Conservation (phyloP, 2,113 vertebrate species). For the Ctenodactylus gundi region DNA sequence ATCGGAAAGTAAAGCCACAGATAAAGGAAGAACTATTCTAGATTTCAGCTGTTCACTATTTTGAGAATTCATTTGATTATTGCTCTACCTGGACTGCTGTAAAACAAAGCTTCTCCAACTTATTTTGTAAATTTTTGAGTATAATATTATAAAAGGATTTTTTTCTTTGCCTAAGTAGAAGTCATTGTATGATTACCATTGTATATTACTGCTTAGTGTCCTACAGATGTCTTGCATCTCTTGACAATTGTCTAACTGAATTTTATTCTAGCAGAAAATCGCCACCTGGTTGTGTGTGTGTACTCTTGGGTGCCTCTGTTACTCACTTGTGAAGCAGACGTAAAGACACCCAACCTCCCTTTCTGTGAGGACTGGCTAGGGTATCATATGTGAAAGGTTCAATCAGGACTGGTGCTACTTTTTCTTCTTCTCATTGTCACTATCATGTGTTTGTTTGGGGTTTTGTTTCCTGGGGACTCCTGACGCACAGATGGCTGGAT, state of each 20-base stretch:
- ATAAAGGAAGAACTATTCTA: not conserved
- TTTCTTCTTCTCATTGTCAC: not conserved
- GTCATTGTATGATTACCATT: not conserved
- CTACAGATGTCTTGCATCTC: not conserved
- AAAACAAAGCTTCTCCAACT: not conserved
- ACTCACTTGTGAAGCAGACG: not conserved
- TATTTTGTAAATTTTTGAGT: slow-evolving; percentile 35
- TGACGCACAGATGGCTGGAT: not conserved
- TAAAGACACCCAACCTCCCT: not conserved
- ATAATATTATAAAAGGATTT: not conserved
- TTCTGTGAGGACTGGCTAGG: not conserved
- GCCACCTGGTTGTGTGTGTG: not conserved
- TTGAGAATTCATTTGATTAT: slow-evolving; percentile 11
- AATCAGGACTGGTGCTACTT: not conserved
- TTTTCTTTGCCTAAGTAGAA: not conserved
- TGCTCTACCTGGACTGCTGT: slow-evolving; percentile 25
- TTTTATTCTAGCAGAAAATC: not conserved
- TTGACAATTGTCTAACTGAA: not conserved
- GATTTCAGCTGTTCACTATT: slow-evolving; percentile 40
- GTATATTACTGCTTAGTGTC: not conserved
- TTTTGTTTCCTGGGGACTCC: not conserved
- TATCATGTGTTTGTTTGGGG: not conserved
- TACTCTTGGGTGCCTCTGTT: not conserved
- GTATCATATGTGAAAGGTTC: not conserved
- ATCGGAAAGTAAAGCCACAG: not conserved